Percentiles rank a stretch among this genome's conserved stretches.
These are phyloP conservation scores for Plemyria rubiginata DNA, from an alignment of 2,888 invertebrate genomes.

Conservation along the genomic window DNA sequence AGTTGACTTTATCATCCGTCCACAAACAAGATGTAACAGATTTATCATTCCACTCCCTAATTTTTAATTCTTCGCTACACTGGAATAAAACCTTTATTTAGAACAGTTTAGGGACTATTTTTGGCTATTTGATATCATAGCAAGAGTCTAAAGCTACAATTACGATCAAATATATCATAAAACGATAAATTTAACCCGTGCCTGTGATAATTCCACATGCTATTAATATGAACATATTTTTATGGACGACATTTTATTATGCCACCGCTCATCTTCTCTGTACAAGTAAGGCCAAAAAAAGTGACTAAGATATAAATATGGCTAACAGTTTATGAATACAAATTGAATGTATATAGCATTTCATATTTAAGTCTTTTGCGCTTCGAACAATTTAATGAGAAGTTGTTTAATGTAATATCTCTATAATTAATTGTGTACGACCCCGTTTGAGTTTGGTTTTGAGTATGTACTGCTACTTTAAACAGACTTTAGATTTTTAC, in stretches of 20 bases:
- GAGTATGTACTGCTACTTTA: no score
- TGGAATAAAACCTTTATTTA: constrained; percentile 26
- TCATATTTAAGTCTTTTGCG: no score
- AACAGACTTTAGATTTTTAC: no score
- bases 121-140: constrained; percentile 6
- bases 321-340: no score
- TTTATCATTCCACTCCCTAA: constrained; percentile 44
- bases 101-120: constrained; percentile 18
- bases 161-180: constrained; percentile 48
- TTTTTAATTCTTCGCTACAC: constrained; percentile 19
- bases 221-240: constrained; percentile 66
- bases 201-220: constrained; percentile 54
- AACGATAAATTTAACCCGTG: constrained; percentile 53
- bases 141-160: constrained; percentile 34
- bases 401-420: no score
- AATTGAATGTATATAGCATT: no score
- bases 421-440: no score
- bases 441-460: no score
- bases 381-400: no score
- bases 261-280: constrained; percentile 52
- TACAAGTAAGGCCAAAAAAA: constrained; percentile 47
- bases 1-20: constrained; percentile 42
- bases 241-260: constrained; percentile 63
- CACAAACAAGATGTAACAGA: constrained; percentile 44
- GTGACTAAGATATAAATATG: background rate